Percentiles rank a stretch among this genome's conserved stretches.
These are phyloP conservation scores for Erithacus rubecula DNA, from an alignment of 2,797 vertebrate genomes.

Conservation along the genomic window DNA sequence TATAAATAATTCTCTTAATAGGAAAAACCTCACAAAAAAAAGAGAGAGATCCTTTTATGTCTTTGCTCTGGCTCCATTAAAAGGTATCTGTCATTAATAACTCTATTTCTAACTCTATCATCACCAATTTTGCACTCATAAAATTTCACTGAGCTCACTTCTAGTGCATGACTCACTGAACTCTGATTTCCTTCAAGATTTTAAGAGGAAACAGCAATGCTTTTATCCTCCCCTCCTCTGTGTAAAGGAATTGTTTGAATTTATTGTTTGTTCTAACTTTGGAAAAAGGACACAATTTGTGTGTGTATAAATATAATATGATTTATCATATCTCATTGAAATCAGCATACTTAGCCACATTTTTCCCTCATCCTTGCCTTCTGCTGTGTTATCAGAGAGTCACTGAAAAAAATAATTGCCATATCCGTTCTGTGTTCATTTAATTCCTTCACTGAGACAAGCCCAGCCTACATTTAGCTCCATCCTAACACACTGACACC, in stretches of 20 bases:
- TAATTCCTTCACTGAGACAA: not conserved
- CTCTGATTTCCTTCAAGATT: slow-evolving; percentile 10
- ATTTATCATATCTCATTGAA: not conserved
- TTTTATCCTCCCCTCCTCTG: not conserved
- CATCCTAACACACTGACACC: not conserved
- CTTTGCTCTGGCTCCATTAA: not conserved
- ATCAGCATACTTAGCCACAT: not conserved
- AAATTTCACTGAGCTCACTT: not conserved
- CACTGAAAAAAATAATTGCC: not conserved
- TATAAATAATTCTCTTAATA: not conserved
- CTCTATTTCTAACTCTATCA: slow-evolving; percentile 23
- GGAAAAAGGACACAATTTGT: not conserved
- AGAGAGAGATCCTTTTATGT: not conserved
- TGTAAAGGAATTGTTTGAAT: not conserved
- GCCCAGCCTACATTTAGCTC: not conserved
- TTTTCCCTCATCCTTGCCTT: not conserved
- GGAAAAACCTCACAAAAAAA: not conserved
- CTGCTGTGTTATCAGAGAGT: not conserved
- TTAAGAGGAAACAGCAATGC: not conserved
- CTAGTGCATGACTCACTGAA: slow-evolving; percentile 22
- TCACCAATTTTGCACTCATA: not conserved
- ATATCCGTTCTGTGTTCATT: not conserved
- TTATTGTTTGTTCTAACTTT: not conserved
- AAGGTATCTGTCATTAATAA: slow-evolving; percentile 28
- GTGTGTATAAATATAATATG: not conserved